These are phyloP conservation scores for Malurus leucopterus DNA, from an alignment of 2,797 vertebrate species.

Conservation along the genomic window DNA sequence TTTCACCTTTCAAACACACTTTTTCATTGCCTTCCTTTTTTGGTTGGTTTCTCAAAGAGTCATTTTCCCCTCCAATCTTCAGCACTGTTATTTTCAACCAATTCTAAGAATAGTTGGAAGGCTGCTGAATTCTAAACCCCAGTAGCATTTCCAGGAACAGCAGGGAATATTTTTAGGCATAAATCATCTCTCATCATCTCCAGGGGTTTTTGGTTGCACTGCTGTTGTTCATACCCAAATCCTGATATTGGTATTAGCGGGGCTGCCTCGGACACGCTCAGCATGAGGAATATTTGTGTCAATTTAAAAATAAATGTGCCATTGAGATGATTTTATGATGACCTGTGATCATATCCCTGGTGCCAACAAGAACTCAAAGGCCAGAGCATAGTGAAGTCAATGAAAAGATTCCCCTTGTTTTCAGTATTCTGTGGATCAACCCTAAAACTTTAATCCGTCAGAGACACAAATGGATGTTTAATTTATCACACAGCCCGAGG, in stretches of 20 bases:
- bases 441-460: not conserved
- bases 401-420: not conserved
- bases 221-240: not conserved
- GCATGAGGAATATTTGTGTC: not conserved
- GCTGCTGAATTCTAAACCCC: not conserved
- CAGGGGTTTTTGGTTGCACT: not conserved
- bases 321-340: not conserved
- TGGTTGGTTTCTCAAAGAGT: not conserved
- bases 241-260: not conserved
- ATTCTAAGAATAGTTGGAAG: not conserved
- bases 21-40: not conserved
- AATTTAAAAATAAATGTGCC: not conserved
- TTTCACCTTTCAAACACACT: not conserved
- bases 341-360: slow-evolving; percentile 7
- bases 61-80: not conserved
- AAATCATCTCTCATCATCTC: not conserved
- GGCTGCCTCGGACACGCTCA: rapidly evolving
- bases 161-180: not conserved
- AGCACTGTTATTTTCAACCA: not conserved
- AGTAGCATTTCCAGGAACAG: not conserved
- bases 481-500: not conserved
- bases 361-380: not conserved
- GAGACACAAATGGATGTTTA: not conserved
- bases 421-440: not conserved
- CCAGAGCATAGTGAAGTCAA: not conserved